Base-by-base conservation (phyloP, 1,140 invertebrate species). In the Drosophila pectinifera region DNA sequence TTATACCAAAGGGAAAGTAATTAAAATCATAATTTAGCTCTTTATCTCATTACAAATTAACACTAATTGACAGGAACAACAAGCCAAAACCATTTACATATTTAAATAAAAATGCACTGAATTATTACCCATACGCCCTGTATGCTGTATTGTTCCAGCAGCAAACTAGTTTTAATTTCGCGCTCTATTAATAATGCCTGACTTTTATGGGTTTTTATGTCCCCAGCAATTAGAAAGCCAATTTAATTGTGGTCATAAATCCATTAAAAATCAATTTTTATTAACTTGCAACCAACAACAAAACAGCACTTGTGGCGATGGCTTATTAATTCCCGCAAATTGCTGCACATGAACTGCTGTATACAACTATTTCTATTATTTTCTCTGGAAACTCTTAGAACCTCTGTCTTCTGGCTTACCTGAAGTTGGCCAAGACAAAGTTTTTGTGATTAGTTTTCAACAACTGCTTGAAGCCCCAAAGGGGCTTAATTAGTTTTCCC, bases 221-320 rank as follows among this genome's bases (percentile, higher is more conserved):
- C 28, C 14, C 26, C 14, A 26, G 26, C 51, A 74, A 82, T 83
- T 75, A 75, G 63, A 18, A 46, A 49, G 49, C 10, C 7, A 36
- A 51, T 34, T 16, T 18, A 26, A 49, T 34, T 53, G 45, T 10
- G 16, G 43, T 51, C 49, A 73, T 85, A 73, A 84, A 86, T 67
- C 78, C 45, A 81, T 86, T 73, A 69, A 81, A 77, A 69, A 81
- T 57, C 67, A 43, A 74, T 81, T 85, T 62, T 81, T 39, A 85
- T 69, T 69, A 20, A 58, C n/a, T 24, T 10, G 18, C 31, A 14
- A 11, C 24, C 5, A 34, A 16, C 18, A 34, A 58, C 24, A 34
- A 58, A 42, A 46, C 11, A 31, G 20, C 36, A 38, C 31, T 24
- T 28, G 28, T 28, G 28, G n/a, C 5, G 28, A 26, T 26, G 36